Evolutionary conservation across 2,113 vertebrate species (phyloP).

Genomic region (Nibea albiflora): DNA sequence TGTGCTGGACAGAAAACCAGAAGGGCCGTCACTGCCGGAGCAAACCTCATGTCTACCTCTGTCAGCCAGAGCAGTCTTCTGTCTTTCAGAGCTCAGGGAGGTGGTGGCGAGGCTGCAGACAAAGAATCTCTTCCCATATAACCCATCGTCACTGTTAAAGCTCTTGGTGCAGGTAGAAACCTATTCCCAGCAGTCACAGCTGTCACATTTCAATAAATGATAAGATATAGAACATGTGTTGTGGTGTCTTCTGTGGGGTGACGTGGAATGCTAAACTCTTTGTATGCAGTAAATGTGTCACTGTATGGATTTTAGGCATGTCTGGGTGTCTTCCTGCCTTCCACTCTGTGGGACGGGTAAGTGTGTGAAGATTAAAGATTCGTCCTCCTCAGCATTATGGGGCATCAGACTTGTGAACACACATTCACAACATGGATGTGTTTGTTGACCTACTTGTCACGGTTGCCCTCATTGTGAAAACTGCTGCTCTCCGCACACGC

Average conservation of each 20-base stretch:
- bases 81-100: constrained; percentile 85
- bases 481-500: too few relatives aligned
- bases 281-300: neutral
- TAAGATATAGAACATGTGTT: rapidly evolving
- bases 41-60: neutral
- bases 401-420: too few relatives aligned
- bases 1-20: neutral
- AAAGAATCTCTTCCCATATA: constrained; percentile 93
- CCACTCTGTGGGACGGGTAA: too few relatives aligned
- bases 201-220: constrained; percentile 17
- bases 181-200: neutral
- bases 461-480: too few relatives aligned
- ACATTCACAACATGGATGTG: too few relatives aligned
- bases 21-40: neutral
- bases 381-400: too few relatives aligned
- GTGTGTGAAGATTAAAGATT: too few relatives aligned
- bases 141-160: constrained; percentile 89
- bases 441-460: too few relatives aligned
- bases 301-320: too few relatives aligned
- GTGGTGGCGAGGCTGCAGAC: constrained; percentile 87
- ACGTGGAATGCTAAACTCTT: neutral
- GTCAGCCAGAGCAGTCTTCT: constrained; percentile 70
- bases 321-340: too few relatives aligned
- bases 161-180: constrained; percentile 81
- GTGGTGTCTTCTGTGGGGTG: neutral